Conservation (phyloP, 1,140 invertebrate genomes). For the Bicyclus anynana region DNA sequence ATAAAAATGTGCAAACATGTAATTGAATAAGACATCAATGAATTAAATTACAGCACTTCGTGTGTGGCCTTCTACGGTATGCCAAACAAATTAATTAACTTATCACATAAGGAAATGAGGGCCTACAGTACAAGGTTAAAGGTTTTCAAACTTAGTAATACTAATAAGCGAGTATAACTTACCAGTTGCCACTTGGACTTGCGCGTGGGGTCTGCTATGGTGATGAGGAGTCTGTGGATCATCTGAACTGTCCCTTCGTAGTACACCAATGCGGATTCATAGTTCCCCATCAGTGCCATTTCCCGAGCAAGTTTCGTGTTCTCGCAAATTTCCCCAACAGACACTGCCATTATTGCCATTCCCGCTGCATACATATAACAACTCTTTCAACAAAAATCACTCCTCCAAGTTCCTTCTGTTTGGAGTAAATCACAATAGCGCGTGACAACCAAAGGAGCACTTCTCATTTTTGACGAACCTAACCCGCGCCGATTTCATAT, state of each 20-base stretch:
- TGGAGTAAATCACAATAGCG: constrained; percentile 23
- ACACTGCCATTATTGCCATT: constrained; percentile 89
- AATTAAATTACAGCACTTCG: constrained; percentile 21
- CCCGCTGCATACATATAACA: constrained; percentile 76
- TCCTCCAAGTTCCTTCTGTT: constrained; percentile 11
- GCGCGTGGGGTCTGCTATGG: constrained; percentile 86
- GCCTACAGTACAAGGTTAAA: constrained; percentile 37
- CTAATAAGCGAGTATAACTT: constrained; percentile 44
- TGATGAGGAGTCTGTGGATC: constrained; percentile 89
- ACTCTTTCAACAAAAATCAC: constrained; percentile 24
- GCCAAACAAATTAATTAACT: constrained; percentile 55
- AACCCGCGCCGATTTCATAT: constrained; percentile 24
- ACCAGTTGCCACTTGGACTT: constrained; percentile 95
- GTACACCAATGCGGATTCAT: constrained; percentile 95
- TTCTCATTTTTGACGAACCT: constrained; percentile 55
- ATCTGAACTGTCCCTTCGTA: constrained; percentile 96
- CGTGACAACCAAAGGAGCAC: constrained; percentile 54
- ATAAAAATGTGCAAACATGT: constrained; percentile 26
- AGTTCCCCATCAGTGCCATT: constrained; percentile 96
- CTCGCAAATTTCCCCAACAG: constrained; percentile 92
- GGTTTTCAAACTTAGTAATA: constrained; percentile 23
- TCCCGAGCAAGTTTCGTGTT: constrained; percentile 95
- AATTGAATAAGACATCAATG: constrained; percentile 9
- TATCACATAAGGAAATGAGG: constrained; percentile 63
- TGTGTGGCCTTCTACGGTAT: constrained; percentile 59